phyloP scores from a whole-genome alignment of 2,888 invertebrate genomes.

The Cecidostiba fungosa region DNA sequence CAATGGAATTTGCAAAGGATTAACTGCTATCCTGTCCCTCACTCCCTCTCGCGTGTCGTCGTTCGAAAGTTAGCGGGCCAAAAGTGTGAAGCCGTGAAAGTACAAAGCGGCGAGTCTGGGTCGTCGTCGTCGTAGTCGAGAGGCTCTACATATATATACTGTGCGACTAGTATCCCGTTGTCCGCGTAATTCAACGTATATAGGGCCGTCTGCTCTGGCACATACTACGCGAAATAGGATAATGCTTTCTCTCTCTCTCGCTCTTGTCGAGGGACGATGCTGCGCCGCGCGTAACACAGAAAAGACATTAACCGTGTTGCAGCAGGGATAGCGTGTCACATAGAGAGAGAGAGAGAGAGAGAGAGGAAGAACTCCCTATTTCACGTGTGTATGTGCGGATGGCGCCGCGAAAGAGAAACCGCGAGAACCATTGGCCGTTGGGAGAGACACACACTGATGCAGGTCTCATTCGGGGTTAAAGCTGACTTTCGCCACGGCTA shows the following conservation, averaged over 20 bases:
- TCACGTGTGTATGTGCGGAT: slow-evolving; percentile 48
- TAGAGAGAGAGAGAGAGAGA: slow-evolving; percentile 65
- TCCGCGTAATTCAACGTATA: slow-evolving; percentile 68
- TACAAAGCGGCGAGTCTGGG: slow-evolving; percentile 62
- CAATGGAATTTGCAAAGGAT: slow-evolving; percentile 58
- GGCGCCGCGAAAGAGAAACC: slow-evolving; percentile 70
- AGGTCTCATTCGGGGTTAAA: slow-evolving; percentile 35
- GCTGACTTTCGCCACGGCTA: slow-evolving; percentile 3
- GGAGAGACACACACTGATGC: slow-evolving; percentile 64
- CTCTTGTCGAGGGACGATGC: slow-evolving; percentile 73
- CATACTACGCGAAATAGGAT: slow-evolving; percentile 73
- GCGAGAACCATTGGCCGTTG: slow-evolving; percentile 70
- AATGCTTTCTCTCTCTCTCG: slow-evolving; percentile 69
- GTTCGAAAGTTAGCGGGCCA: slow-evolving; percentile 57
- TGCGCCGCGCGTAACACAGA: slow-evolving; percentile 77
- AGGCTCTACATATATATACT: background rate
- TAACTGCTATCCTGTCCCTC: slow-evolving; percentile 34
- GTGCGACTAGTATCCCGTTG: slow-evolving; percentile 62
- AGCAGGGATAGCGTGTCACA: slow-evolving; percentile 68
- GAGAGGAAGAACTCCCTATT: slow-evolving; percentile 61
- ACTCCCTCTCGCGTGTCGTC: background rate
- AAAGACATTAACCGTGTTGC: slow-evolving; percentile 78
- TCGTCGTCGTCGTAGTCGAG: slow-evolving; percentile 34
- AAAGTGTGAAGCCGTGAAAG: slow-evolving; percentile 64
- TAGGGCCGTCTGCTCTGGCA: slow-evolving; percentile 62